These are phyloP conservation scores for Onychomys arenicola DNA, from an alignment of 2,797 vertebrate genomes.

Conservation along the genomic window DNA sequence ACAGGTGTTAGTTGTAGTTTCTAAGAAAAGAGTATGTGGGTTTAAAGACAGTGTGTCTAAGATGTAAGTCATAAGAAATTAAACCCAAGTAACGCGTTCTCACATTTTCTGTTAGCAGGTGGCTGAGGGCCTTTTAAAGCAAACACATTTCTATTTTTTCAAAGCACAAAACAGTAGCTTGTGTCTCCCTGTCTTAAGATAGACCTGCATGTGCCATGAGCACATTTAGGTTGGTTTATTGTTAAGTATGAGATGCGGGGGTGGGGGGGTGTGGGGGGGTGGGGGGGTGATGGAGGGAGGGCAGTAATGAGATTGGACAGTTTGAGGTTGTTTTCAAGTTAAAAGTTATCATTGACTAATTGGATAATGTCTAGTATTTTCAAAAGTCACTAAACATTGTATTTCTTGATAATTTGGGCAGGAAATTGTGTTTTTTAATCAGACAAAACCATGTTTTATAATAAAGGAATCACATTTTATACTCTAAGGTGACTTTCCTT, in stretches of 20 bases:
- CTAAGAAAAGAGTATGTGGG: slow-evolving; percentile 75
- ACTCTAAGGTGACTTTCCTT: not conserved
- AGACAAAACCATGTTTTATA: slow-evolving; percentile 41
- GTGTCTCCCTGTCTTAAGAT: not conserved
- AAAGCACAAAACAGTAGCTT: not conserved
- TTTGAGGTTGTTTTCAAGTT: not conserved
- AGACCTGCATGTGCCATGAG: not conserved
- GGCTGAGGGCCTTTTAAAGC: not conserved
- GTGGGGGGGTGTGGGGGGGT: too few species aligned
- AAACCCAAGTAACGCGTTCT: slow-evolving; percentile 11
- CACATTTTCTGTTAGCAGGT: slow-evolving; percentile 27
- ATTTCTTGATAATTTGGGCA: slow-evolving; percentile 13
- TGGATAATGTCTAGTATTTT: slow-evolving; percentile 14
- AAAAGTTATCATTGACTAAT: not conserved
- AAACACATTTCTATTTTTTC: slow-evolving; percentile 58
- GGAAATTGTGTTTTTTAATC: not conserved
- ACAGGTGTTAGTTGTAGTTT: slow-evolving; percentile 72
- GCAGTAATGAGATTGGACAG: not conserved
- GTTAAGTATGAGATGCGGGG: not conserved
- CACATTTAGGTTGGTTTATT: not conserved
- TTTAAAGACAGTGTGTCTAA: slow-evolving; percentile 75
- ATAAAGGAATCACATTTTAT: not conserved
- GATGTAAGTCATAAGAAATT: slow-evolving; percentile 39
- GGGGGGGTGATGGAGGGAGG: not conserved
- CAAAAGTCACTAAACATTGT: slow-evolving; percentile 10